Evolutionary conservation across 2,888 invertebrate species (phyloP), one percentile per base, ranked within the genome.

Genomic region (Chymomyza fuscimana): DNA sequence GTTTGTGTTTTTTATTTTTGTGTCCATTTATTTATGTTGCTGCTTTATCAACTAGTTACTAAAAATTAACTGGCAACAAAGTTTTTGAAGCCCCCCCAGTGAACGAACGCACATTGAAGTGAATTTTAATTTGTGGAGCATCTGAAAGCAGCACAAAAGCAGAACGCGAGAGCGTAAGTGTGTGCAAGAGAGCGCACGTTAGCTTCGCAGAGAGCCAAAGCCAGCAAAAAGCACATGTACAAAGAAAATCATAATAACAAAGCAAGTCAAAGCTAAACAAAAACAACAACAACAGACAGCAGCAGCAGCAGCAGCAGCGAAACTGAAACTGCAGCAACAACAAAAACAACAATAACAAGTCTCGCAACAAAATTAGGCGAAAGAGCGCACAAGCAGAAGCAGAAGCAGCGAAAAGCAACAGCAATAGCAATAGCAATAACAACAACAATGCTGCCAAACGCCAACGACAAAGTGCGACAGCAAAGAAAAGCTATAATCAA

Each of bases 21-120:
- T 70, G 63, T 68, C 75, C 71, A 58, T 67, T 68, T 56, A 61
- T 64, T 69, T 70, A 72, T 67, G 73, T 46, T 63, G 59, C 71
- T 70, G 65, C 72, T 79, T 79, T 83, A 83, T 86, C 86, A 84
- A 86, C 84, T 87, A 86, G 86, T 84, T 79, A 86, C 86, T 81
- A 80, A 86, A 84, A 83, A 84, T 87, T 84, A 86, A 87, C 87
- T 84, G 84, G 74, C 86, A 87, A 81, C 82, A 77, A 77, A 78
- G 78, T 32, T 78, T 78, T 80, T 65, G 74, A 79, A 74, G 74
- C 70, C 79, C 73, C 40, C 71, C 32, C 75, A 75, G 70, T 67
- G 70, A 56, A 32, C 52, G 54, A 64, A 64, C 56, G 32, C 25
- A 56, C 19, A 52, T 51, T 54, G 52, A 63, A 63, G 52, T 63